Evolutionary conservation across 2,113 vertebrate species (phyloP), one percentile per base, ranked within the genome.

Genomic region (Sclerurus mexicanus): DNA sequence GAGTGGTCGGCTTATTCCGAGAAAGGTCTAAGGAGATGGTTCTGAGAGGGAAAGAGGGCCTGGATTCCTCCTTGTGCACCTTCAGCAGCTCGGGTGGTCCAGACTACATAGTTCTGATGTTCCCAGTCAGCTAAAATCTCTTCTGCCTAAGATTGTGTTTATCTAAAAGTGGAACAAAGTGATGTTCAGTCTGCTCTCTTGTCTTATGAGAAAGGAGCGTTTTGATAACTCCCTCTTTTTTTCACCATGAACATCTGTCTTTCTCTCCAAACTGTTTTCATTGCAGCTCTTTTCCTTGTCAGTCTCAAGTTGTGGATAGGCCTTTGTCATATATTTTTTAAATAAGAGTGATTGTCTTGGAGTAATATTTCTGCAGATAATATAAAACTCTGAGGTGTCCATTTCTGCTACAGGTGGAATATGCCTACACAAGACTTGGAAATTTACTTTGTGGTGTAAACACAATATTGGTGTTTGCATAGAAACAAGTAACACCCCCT

Each of bases 21-120:
- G 39, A 22, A n/a, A 14, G 1, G 7, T 25, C 15, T 39, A 2
- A 75, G 44, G 31, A 76, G 42, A 16, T 14, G 24, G 44, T 2
- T 75, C 60, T 56, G 71, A 73, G 64, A 37, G 55, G 39, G 55
- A 37, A 73, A 63, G n/a, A 42, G 17, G 12, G 2, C 9, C 75
- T 37, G 12, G 5, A 9, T 68, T 71, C n/a, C 11, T 52, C 24
- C 25, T 37, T 4, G 1, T 12, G 17, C 14, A 7, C 37, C 16
- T 53, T 68, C 44, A 47, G 21, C 31, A 68, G 59, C 19, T 72
- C 42, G 35, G 12, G 33, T 3, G 2, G 89, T 71, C 47, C 5
- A 30, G 6, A 2, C 4, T n/a, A 6, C 5, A 0, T 7, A 0
- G 9, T 15, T 37, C 6, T 30, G n/a, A 25, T 69, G 20, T 42